phyloP scores from a whole-genome alignment of 2,113 vertebrate species.

The Campylomormyrus tamandua region DNA sequence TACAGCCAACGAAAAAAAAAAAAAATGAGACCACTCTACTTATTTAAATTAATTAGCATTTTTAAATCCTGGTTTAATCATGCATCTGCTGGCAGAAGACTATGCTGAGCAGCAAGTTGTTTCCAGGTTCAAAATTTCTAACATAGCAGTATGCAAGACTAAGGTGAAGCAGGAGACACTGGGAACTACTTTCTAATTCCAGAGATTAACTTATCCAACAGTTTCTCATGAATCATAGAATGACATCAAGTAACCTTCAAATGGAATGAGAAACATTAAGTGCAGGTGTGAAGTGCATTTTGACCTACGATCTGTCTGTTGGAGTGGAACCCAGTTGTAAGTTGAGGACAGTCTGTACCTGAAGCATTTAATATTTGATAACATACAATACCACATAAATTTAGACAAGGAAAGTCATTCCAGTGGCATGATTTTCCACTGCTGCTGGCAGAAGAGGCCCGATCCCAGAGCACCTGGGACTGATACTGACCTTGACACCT shows the following conservation, averaged over 20 bases:
- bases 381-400: neutral
- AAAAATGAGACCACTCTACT: neutral
- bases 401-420: neutral
- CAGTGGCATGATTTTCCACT: neutral
- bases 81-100: neutral
- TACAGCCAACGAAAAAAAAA: neutral
- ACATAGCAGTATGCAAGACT: neutral
- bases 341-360: neutral
- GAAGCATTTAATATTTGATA: neutral
- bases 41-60: neutral
- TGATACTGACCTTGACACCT: neutral
- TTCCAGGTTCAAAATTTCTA: neutral
- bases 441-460: neutral
- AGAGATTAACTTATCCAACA: neutral
- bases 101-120: neutral
- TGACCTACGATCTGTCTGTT: neutral
- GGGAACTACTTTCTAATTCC: neutral
- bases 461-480: neutral
- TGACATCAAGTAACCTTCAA: neutral
- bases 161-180: neutral
- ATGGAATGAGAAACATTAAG: neutral
- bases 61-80: neutral
- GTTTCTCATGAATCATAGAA: neutral
- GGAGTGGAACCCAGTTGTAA: neutral
- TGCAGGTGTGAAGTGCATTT: neutral